These are phyloP conservation scores for Athalia cordata DNA, from an alignment of 2,888 invertebrate genomes.

Conservation along the genomic window DNA sequence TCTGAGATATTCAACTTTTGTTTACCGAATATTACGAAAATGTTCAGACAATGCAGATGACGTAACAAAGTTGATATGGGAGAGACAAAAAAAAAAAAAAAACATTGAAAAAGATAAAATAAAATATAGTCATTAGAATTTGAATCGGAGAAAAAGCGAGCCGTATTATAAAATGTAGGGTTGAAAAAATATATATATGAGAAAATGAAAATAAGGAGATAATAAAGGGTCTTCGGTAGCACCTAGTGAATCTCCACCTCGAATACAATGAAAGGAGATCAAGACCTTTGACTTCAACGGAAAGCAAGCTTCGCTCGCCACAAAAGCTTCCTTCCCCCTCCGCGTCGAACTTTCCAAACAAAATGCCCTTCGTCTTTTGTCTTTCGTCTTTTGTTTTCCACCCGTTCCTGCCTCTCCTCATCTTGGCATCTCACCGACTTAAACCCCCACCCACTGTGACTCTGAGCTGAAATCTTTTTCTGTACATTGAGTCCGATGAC, in stretches of 20 bases:
- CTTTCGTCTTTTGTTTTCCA: constrained; percentile 36
- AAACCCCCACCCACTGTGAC: too few relatives aligned
- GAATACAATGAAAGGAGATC: constrained; percentile 37
- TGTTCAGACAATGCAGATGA: neutral
- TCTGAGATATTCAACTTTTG: neutral
- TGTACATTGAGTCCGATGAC: too few relatives aligned
- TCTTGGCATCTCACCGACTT: neutral
- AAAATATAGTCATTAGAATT: neutral
- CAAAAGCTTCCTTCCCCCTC: constrained; percentile 18
- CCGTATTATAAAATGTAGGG: neutral
- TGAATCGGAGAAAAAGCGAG: neutral
- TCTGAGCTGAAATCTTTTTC: too few relatives aligned
- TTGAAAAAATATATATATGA: neutral
- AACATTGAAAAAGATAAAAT: too few relatives aligned
- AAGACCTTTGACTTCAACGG: constrained; percentile 37
- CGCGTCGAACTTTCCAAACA: constrained; percentile 27
- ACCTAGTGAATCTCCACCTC: neutral
- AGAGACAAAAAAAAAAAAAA: too few relatives aligned
- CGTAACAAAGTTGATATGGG: too few relatives aligned
- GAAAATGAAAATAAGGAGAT: constrained; percentile 33
- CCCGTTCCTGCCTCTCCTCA: neutral
- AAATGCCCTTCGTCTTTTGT: constrained; percentile 38
- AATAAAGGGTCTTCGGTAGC: constrained; percentile 16
- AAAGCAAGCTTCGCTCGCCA: constrained; percentile 43
- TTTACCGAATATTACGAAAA: neutral